A percentile compares a stretch with the other conserved stretches of the same genome.
Conservation (phyloP, 1,140 invertebrate genomes). For the Nasonia vitripennis region DNA sequence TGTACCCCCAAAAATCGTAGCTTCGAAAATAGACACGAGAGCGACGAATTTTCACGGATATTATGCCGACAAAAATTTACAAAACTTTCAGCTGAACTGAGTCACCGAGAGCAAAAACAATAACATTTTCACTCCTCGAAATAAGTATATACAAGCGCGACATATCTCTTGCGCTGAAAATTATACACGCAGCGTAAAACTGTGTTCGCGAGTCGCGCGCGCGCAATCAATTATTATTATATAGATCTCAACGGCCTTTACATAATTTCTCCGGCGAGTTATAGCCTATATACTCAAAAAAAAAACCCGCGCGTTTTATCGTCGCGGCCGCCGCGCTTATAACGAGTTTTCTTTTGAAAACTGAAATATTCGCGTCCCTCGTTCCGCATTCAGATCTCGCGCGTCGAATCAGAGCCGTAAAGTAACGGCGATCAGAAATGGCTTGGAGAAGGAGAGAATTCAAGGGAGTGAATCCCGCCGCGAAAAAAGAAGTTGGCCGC, state of each 20-base stretch:
- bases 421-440: slow-evolving; percentile 12
- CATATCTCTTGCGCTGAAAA: too few species aligned
- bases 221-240: not conserved
- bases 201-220: too few species aligned
- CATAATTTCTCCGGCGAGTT: not conserved
- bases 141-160: too few species aligned
- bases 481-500: not conserved
- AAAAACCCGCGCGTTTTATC: not conserved
- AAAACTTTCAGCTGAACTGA: too few species aligned
- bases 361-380: too few species aligned
- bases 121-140: not conserved
- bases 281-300: not conserved
- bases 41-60: not conserved
- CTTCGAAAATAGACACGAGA: not conserved
- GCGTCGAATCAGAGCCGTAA: not conserved
- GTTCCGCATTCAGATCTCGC: too few species aligned
- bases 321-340: too few species aligned
- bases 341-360: too few species aligned
- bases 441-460: not conserved
- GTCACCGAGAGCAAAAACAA: not conserved
- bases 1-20: not conserved
- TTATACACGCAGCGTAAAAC: not conserved
- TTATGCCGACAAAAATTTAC: too few species aligned
- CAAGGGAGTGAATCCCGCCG: not conserved
- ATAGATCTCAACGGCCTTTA: not conserved